These are phyloP conservation scores for Conger conger DNA, from an alignment of 2,113 vertebrate species.

Conservation along the genomic window DNA sequence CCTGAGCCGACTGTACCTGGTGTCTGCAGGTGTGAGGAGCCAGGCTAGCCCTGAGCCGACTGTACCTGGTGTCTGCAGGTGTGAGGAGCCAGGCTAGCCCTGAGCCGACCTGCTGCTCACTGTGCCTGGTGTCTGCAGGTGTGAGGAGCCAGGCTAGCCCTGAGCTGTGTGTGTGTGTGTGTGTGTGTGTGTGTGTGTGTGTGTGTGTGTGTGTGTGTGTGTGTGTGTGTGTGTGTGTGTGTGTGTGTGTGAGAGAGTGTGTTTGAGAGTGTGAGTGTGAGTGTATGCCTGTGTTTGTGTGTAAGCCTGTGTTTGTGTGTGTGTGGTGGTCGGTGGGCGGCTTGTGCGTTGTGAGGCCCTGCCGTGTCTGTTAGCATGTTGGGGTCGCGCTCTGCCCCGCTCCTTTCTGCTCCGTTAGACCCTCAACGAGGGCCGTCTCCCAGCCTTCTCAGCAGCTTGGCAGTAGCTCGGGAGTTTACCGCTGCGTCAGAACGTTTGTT, in stretches of 20 bases:
- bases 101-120: too few species aligned
- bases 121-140: neutral
- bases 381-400: neutral
- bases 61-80: neutral
- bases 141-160: too few species aligned
- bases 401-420: neutral
- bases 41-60: too few species aligned
- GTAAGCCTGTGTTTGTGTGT: neutral
- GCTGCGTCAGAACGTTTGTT: slow-evolving; percentile 53
- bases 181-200: neutral
- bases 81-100: too few species aligned
- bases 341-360: too few species aligned
- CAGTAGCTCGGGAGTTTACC: too few species aligned
- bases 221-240: neutral
- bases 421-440: slow-evolving; percentile 26
- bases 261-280: neutral
- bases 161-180: too few species aligned
- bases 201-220: neutral
- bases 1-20: neutral
- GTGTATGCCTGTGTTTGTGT: neutral
- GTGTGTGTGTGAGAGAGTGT: neutral
- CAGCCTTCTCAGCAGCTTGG: too few species aligned
- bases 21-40: neutral
- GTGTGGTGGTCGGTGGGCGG: neutral
- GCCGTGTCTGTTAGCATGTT: neutral